Conservation (phyloP, 1,140 invertebrate genomes). For the Calephelis nemesis region DNA sequence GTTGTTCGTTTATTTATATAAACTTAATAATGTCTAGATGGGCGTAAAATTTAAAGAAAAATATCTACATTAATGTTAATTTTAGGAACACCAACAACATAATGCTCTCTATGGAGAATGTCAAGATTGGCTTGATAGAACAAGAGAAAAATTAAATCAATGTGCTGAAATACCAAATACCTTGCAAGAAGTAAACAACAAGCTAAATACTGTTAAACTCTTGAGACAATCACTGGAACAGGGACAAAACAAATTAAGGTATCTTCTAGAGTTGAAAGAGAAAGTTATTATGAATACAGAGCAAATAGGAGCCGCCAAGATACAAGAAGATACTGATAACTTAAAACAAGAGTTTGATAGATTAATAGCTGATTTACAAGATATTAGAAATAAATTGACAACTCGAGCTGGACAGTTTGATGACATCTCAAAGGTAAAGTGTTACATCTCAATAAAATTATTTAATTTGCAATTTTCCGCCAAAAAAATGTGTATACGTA, state of each 20-base stretch:
- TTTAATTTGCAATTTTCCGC: too few species aligned
- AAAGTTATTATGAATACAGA: conserved; percentile 95
- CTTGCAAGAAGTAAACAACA: conserved; percentile 89
- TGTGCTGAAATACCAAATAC: conserved; percentile 88
- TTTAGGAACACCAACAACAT: conserved; percentile 91
- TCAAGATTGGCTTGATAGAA: conserved; percentile 93
- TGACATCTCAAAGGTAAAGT: conserved; percentile 87
- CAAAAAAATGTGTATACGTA: too few species aligned
- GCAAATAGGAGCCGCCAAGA: conserved; percentile 89
- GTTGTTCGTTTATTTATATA: too few species aligned
- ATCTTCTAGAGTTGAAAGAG: conserved; percentile 94
- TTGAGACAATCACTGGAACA: conserved; percentile 92
- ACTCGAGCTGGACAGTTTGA: conserved; percentile 87
- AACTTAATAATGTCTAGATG: too few species aligned
- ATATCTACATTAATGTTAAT: background rate
- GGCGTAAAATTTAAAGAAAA: too few species aligned
- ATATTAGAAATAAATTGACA: conserved; percentile 86
- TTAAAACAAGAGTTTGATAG: conserved; percentile 94
- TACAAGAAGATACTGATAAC: conserved; percentile 93
- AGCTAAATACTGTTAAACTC: conserved; percentile 90
- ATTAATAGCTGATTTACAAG: conserved; percentile 88
- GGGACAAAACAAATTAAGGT: conserved; percentile 93
- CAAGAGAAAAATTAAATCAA: conserved; percentile 89
- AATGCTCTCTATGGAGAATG: conserved; percentile 94
- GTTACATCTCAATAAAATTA: too few species aligned